Conservation (phyloP, 2,113 vertebrate species). For the Platysternon megacephalum region DNA sequence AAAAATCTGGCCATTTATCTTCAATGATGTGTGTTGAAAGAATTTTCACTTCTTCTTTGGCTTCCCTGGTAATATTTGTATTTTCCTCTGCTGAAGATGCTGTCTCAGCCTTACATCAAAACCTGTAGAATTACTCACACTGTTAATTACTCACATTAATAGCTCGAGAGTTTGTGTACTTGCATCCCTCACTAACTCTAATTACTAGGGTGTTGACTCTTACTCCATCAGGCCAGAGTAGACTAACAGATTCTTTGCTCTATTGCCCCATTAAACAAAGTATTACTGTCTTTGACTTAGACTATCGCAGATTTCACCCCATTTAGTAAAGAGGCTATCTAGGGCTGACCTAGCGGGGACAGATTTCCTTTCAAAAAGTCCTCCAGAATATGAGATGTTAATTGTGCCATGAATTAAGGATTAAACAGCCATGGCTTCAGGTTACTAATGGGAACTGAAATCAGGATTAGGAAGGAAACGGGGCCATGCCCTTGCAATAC, state of each 20-base stretch:
- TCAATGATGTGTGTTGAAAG: background rate
- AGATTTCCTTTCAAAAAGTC: slow-evolving; percentile 68
- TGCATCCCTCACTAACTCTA: slow-evolving; percentile 39
- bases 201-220: slow-evolving; percentile 48
- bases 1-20: background rate
- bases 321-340: slow-evolving; percentile 42
- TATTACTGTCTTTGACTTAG: slow-evolving; percentile 36
- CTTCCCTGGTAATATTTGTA: background rate
- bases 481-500: slow-evolving; percentile 77
- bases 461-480: slow-evolving; percentile 77
- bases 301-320: slow-evolving; percentile 44
- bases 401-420: slow-evolving; percentile 77
- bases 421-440: slow-evolving; percentile 73
- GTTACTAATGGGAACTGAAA: slow-evolving; percentile 72
- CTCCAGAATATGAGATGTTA: slow-evolving; percentile 73
- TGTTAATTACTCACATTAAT: slow-evolving; percentile 70
- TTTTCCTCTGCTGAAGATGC: background rate
- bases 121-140: slow-evolving; percentile 60
- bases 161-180: slow-evolving; percentile 40
- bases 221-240: background rate
- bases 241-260: slow-evolving; percentile 53
- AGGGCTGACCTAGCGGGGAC: slow-evolving; percentile 68
- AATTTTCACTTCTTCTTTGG: slow-evolving; percentile 28
- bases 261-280: slow-evolving; percentile 68
- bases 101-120: slow-evolving; percentile 61